Base-by-base conservation (phyloP, 2,797 vertebrate genomes). In the Brachymystax lenok region DNA sequence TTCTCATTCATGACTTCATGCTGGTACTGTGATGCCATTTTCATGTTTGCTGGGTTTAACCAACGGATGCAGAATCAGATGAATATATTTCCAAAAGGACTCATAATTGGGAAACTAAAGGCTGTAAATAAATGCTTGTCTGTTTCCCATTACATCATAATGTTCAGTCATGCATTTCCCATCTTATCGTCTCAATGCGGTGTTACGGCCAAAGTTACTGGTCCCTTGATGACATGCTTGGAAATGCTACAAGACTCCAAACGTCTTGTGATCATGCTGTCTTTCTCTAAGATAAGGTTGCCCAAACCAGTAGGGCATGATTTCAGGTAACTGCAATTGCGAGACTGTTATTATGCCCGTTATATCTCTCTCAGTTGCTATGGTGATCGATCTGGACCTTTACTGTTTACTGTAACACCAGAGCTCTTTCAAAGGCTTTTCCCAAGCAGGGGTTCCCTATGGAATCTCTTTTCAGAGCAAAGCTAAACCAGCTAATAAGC, bases 251-350 rank as follows among this genome's bases (percentile, higher is more conserved):
- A 77, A 76, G 76, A 79, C 78, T 70, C 76, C 73, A 71, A 84
- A 82, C 4, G 63, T 64, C 52, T 77, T 80, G 78, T 71, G 74
- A 83, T 85, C 75, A 46, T 71, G 50, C 75, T 24, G 64, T 51
- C 69, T 82, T 80, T 69, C 70, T 74, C 46, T 75, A 76, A 82
- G 86, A 89, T 85, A 89, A 81, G 73, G 73, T 64, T 74, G 69
- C 74, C 27, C 79, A 74, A 68, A 40, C 66, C 16, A 69, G 24
- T 7, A 30, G 54, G 21, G 46, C 30, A 24, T 19, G 30, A 78
- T 78, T 84, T 80, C 46, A 70, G 76, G 74, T 82, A 77, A 66
- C 70, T 77, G 77, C 46, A 69, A 75, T 74, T 82, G 77, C 50
- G 66, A 74, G 74, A 77, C 75, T 75, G 76, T 59, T 61, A 68